Evolutionary conservation across 2,888 invertebrate genomes (phyloP).

Genomic region (Sclerodermus sp.): DNA sequence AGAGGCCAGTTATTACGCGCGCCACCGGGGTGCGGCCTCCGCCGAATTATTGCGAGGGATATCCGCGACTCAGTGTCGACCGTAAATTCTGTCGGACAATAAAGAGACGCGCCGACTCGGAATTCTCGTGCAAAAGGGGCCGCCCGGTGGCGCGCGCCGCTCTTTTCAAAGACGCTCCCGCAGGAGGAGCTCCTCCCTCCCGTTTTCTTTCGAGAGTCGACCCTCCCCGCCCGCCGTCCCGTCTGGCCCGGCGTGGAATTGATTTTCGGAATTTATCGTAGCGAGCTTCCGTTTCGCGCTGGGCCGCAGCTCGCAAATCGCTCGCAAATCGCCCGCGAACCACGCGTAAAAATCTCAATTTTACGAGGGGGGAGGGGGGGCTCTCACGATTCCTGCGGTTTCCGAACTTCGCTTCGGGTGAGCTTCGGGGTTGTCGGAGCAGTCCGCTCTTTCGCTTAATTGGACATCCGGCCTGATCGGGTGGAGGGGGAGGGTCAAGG

Average conservation of each 20-base stretch:
- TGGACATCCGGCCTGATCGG: no score
- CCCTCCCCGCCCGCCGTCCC: neutral
- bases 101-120: slow-evolving; percentile 26
- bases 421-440: no score
- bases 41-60: slow-evolving; percentile 29
- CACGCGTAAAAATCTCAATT: slow-evolving; percentile 49
- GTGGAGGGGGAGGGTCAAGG: no score
- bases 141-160: slow-evolving; percentile 11
- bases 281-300: slow-evolving; percentile 53
- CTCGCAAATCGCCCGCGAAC: slow-evolving; percentile 18
- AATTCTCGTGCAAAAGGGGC: slow-evolving; percentile 26
- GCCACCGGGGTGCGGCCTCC: slow-evolving; percentile 3
- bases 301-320: slow-evolving; percentile 16
- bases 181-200: slow-evolving; percentile 2
- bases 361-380: slow-evolving; percentile 50
- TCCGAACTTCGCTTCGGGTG: no score
- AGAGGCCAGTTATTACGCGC: slow-evolving; percentile 3
- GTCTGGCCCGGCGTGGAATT: slow-evolving; percentile 39
- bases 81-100: slow-evolving; percentile 31
- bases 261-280: slow-evolving; percentile 56
- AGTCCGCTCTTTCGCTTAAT: no score
- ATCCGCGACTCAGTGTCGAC: slow-evolving; percentile 27
- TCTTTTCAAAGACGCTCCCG: neutral
- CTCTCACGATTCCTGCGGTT: no score
- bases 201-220: neutral